Conservation (phyloP, 2,113 vertebrate species). For the Capricornis sumatraensis region DNA sequence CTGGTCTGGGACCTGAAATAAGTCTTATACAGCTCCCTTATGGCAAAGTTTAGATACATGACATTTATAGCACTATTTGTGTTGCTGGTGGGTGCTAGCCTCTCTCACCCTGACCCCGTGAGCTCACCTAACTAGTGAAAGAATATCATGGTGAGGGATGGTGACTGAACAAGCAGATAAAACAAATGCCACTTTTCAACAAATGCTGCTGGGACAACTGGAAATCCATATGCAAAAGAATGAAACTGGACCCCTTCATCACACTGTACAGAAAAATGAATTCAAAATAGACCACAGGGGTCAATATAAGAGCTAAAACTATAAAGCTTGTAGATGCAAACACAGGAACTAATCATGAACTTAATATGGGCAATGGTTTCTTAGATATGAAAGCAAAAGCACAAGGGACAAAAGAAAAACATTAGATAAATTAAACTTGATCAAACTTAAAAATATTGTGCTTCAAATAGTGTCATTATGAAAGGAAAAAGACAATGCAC, state of each 20-base stretch:
- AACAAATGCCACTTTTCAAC: background rate
- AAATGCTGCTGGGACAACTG: background rate
- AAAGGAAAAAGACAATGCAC: background rate
- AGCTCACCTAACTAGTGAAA: background rate
- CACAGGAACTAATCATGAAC: background rate
- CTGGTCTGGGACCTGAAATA: slow-evolving; percentile 8
- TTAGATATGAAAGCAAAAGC: background rate
- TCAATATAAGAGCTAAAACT: background rate
- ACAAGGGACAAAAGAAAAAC: background rate
- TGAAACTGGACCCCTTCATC: background rate
- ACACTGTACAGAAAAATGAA: background rate
- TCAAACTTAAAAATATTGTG: background rate
- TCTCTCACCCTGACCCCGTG: background rate
- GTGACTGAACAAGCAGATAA: background rate
- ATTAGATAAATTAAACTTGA: background rate
- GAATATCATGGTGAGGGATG: background rate
- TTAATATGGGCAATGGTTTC: background rate
- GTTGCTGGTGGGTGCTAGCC: background rate
- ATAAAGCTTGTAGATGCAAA: background rate
- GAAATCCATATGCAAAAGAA: background rate
- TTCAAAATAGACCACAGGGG: background rate
- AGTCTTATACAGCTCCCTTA: background rate
- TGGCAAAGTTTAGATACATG: background rate
- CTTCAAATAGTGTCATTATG: background rate
- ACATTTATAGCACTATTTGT: background rate